Percentiles rank a stretch among this genome's conserved stretches.
Conservation (phyloP, 35 echinoderm and acorn worm genomes). For the Eucidaris tribuloides region DNA sequence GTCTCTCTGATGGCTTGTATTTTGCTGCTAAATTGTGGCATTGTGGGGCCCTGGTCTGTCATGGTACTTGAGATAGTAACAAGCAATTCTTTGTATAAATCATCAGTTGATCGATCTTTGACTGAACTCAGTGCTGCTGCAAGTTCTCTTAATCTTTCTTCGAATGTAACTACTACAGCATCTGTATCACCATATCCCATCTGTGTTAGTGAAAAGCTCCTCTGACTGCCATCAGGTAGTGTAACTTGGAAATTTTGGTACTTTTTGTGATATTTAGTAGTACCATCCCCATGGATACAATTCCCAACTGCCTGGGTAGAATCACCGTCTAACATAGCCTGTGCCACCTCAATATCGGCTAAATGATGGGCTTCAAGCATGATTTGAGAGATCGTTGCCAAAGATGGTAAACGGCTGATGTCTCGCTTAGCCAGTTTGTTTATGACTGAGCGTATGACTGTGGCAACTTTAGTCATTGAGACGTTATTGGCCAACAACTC, state of each 20-base stretch:
- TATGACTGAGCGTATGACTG: background rate
- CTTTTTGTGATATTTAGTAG: conserved; percentile 56
- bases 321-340: background rate
- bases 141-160: background rate
- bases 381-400: background rate
- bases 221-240: background rate
- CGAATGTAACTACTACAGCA: conserved; percentile 6
- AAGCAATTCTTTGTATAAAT: conserved; percentile 12
- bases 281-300: conserved; percentile 52
- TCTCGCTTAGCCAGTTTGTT: conserved; percentile 19
- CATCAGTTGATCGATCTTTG: background rate
- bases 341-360: conserved; percentile 23
- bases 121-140: background rate
- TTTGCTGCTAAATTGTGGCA: conserved; percentile 19
- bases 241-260: conserved; percentile 47
- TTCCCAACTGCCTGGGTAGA: background rate
- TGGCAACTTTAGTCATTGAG: conserved; percentile 6
- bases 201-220: background rate
- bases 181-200: conserved; percentile 13
- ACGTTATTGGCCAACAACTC: conserved; percentile 31
- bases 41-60: conserved; percentile 62
- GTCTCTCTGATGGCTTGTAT: background rate
- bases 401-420: background rate
- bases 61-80: conserved; percentile 27
- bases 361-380: conserved; percentile 8